Conservation (phyloP, 2,888 invertebrate genomes). For the Hypercompe scribonia region DNA sequence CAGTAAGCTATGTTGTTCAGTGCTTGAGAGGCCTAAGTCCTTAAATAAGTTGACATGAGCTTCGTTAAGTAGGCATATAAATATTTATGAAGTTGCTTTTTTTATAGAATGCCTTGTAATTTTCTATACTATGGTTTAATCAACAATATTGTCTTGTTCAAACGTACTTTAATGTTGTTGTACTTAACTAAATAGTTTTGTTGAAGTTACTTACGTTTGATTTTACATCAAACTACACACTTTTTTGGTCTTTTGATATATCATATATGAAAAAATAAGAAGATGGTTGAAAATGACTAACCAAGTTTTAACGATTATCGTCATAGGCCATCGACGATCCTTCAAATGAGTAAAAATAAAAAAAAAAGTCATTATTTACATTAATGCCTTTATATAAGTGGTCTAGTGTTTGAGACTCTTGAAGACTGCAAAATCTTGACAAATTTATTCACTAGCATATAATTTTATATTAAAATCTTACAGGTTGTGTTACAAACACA, state of each 20-base stretch:
- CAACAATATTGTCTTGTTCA: neutral
- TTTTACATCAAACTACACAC: too few relatives aligned
- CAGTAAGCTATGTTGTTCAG: constrained; percentile 9
- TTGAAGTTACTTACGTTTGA: too few relatives aligned
- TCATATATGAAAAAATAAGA: too few relatives aligned
- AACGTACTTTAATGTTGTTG: neutral
- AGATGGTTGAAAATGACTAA: too few relatives aligned
- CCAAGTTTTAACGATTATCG: too few relatives aligned
- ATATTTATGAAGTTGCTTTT: neutral
- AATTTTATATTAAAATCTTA: too few relatives aligned
- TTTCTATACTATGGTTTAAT: neutral
- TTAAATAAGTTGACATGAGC: constrained; percentile 14
- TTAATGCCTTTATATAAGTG: neutral
- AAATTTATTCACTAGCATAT: neutral
- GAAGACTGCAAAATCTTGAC: neutral
- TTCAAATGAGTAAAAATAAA: neutral
- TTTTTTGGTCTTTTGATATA: too few relatives aligned
- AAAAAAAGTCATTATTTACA: neutral
- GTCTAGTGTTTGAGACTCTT: neutral
- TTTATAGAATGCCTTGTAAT: constrained; percentile 4
- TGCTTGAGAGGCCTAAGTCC: constrained; percentile 13
- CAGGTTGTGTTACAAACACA: too few relatives aligned
- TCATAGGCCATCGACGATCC: too few relatives aligned
- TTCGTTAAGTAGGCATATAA: constrained; percentile 6
- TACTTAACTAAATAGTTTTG: neutral